Percentiles rank a stretch among this genome's conserved stretches.
Evolutionary conservation across 2,113 vertebrate genomes (phyloP).

Genomic region (Apeltes quadracus): DNA sequence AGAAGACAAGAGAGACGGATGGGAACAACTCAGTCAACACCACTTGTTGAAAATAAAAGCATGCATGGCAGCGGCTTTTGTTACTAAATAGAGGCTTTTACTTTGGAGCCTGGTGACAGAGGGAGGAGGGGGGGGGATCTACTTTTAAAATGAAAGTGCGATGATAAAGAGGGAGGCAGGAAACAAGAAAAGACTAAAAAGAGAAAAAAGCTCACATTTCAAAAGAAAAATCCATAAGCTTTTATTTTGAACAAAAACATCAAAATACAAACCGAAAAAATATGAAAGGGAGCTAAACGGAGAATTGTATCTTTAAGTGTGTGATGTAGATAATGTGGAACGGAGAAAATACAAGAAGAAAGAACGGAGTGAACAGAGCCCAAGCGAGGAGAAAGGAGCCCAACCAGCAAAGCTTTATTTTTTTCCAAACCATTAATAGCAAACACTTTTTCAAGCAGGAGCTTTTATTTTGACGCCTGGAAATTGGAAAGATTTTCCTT

Average conservation of each 20-base stretch:
- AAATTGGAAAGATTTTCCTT: background rate
- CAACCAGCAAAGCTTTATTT: too few species aligned
- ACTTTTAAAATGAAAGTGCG: background rate
- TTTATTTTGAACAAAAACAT: background rate
- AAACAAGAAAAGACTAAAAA: background rate
- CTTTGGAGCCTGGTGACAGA: background rate
- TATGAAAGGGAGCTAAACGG: background rate
- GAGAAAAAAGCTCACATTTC: background rate
- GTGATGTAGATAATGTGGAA: too few species aligned
- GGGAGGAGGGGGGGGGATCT: background rate
- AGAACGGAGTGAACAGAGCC: background rate
- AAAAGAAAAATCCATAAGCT: background rate
- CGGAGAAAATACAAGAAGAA: background rate
- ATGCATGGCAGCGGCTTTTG: background rate
- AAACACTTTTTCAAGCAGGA: background rate
- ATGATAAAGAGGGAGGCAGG: background rate
- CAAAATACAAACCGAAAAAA: background rate
- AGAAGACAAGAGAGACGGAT: background rate
- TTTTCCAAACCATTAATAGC: too few species aligned
- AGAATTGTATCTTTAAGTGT: background rate
- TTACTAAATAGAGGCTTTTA: conserved; percentile 1
- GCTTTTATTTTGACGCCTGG: conserved; percentile 11
- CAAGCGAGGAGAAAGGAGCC: background rate
- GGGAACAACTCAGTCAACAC: background rate
- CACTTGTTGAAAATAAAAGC: conserved; percentile 5